Evolutionary conservation across 2,797 vertebrate species (phyloP).

Genomic region (Ammospiza maritima): DNA sequence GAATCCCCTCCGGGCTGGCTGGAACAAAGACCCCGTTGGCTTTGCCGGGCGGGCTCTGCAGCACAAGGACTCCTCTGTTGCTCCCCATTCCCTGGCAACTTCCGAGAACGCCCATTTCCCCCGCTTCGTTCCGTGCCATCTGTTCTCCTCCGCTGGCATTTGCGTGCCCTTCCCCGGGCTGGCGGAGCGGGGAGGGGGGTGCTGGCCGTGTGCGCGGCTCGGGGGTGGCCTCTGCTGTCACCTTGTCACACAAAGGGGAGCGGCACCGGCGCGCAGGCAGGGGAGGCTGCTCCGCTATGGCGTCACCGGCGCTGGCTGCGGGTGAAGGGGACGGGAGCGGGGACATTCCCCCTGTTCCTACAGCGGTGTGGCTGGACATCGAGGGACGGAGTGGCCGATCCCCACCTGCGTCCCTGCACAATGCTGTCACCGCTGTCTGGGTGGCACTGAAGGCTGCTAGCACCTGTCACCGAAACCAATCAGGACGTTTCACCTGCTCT

Average conservation of each 20-base stretch:
- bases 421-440: neutral
- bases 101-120: neutral
- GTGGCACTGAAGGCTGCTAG: neutral
- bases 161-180: neutral
- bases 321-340: neutral
- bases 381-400: neutral
- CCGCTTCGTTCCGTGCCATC: neutral
- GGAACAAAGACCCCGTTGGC: constrained; percentile 30
- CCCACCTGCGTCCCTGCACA: neutral
- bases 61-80: constrained; percentile 51
- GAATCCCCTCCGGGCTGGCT: neutral
- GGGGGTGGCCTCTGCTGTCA: neutral
- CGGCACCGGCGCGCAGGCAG: neutral
- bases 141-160: neutral
- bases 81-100: constrained; percentile 1
- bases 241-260: neutral
- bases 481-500: neutral
- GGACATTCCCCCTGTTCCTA: accelerated
- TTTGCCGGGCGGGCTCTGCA: constrained; percentile 24
- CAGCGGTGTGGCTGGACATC: accelerated
- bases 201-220: neutral
- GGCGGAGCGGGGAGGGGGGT: neutral
- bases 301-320: neutral
- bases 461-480: neutral
- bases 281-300: neutral